Evolutionary conservation across 2,113 vertebrate species (phyloP), one percentile per base, ranked within the genome.

Genomic region (Pachyramphus minor): DNA sequence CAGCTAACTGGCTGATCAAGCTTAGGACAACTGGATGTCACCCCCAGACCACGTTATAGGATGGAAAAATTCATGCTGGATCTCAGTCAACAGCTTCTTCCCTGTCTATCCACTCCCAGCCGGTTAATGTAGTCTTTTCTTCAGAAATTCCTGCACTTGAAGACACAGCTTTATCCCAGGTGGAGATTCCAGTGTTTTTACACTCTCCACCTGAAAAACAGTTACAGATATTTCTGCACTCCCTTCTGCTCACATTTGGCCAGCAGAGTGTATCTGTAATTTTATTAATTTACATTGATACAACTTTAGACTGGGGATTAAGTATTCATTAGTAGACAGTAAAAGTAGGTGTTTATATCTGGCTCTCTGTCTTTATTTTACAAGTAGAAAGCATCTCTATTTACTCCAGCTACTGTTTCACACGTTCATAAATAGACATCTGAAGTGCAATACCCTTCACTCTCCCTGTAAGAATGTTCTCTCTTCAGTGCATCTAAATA

Each of bases 401-500:
- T 87, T 83, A 59, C 58, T 17, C 59, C 45, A 84, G n/a, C 31
- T 81, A 66, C 64, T 66, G 39, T 31, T 19, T 62, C 58, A 53
- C 35, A 86, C 30, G 21, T 60, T 84, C 24, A 55, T 55, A 52
- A 83, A 52, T 7, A 79, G 37, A 50, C 27, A 78, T 53, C 11
- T 6, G 21, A 82, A 84, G 15, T 56, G 19, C 30, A 84, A 63
- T 44, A 56, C 24, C 31, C 22, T 93, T 96, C 73, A 58, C 37
- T 31, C 41, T 39, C 20, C 41, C 84, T n/a, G 0, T 68, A 79
- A 87, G 84, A 96, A 92, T 85, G 77, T 63, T 53, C 35, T 88
- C 41, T 93, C 59, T 93, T 96, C 95, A 96, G 83, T 63, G 87
- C 44, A 73, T 76, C 71, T 58, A 89, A 95, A 93, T 14, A 27